Base-by-base conservation (phyloP, 30 jellyfish, hydroid and myxozoan genomes). In the Aurelia aurita complex sp. Pacific region DNA sequence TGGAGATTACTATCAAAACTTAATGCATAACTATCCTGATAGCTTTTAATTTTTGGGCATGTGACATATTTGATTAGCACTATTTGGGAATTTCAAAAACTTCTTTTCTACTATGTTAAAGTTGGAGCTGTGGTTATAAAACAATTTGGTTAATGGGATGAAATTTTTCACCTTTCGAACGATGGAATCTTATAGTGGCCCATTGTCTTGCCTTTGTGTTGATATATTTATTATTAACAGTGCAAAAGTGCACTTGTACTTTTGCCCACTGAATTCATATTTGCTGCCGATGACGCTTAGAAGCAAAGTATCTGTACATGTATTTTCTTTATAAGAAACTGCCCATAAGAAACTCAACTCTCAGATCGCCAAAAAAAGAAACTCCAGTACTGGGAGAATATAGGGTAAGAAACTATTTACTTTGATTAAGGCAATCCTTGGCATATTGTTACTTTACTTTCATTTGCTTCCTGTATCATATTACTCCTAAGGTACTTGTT, bases 131-230 rank as follows among this genome's bases (percentile, higher is more conserved):
- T 54, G 65, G 16, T 54, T 54, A 54, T 54, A 54, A 54, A 54
- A 54, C 16, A 54, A 54, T 54, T 54, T 54, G 12, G 65, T 54
- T 54, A 54, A 54, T 16, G 16, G 65, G 65, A 54, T 54, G 65
- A 54, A 54, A 54, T 54, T 54, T 54, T 54, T 54, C 11, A 54
- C 15, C 65, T 10, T 23, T 10, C 65, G 16, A 54, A 54, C 65
- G 65, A 54, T 54, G 65, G 65, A 54, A 54, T 54, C 11, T 54
- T 54, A 54, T 54, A 54, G 65, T 54, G 65, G 65, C 65, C 65
- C 65, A 16, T 54, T 54, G 65, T 54, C 65, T 54, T 54, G 65
- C 16, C 65, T 54, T 54, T 54, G 65, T 54, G 65, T 54, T 54
- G 65, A 54, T 54, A 54, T 16, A 54, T 54, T 54, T 54, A 54